phyloP scores from a whole-genome alignment of 1,140 invertebrate genomes.

The Bursaphelenchus mucronatus region DNA sequence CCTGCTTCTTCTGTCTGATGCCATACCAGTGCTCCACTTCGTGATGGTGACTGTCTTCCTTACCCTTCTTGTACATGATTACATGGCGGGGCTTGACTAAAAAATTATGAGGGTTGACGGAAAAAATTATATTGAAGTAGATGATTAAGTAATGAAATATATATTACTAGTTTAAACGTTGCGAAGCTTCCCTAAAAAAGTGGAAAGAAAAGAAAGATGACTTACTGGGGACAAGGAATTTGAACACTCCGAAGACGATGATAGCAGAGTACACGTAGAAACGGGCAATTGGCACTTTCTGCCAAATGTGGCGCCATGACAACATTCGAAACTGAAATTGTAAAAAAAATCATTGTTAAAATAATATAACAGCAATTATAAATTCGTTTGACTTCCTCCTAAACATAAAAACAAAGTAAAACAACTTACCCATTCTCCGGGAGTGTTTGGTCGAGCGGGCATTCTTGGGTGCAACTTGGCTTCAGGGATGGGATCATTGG shows the following conservation, averaged over 20 bases:
- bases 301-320: slow-evolving; percentile 57
- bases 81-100: slow-evolving; percentile 54
- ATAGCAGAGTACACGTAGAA: slow-evolving; percentile 50
- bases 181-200: not conserved
- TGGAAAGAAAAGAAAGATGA: slow-evolving; percentile 7
- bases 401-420: slow-evolving; percentile 10
- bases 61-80: slow-evolving; percentile 48
- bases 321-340: slow-evolving; percentile 49
- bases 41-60: slow-evolving; percentile 54
- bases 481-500: slow-evolving; percentile 47
- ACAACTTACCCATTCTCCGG: slow-evolving; percentile 45
- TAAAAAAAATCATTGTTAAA: slow-evolving; percentile 10
- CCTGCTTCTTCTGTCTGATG: slow-evolving; percentile 48
- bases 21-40: slow-evolving; percentile 56
- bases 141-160: slow-evolving; percentile 9
- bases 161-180: not conserved
- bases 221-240: slow-evolving; percentile 53
- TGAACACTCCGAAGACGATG: slow-evolving; percentile 50
- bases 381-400: slow-evolving; percentile 10
- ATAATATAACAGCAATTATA: slow-evolving; percentile 1
- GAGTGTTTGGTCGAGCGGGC: slow-evolving; percentile 49
- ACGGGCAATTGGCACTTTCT: slow-evolving; percentile 49
- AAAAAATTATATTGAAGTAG: slow-evolving; percentile 8
- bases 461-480: slow-evolving; percentile 53
- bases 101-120: slow-evolving; percentile 7